Base-by-base conservation (phyloP, 1,140 invertebrate species). In the Leguminivora glycinivorella region DNA sequence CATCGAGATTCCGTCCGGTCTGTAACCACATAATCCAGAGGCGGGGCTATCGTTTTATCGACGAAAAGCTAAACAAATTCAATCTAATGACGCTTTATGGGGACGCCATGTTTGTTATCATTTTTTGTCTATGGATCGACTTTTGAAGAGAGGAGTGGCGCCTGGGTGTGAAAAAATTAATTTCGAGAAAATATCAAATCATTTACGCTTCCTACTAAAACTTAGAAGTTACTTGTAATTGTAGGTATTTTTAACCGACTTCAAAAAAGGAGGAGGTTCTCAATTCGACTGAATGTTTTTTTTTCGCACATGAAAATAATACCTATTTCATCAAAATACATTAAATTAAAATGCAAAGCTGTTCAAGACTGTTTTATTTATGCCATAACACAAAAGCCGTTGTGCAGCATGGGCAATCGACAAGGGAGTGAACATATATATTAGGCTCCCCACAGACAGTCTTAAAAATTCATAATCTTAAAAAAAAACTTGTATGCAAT, bases 21-120 rank as follows among this genome's bases (percentile, higher is more conserved):
- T 73, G 68, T 76, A 76, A 74, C 78, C 77, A 79, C 83, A 86
- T 88, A 76, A 76, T 82, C 70, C 58, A 25, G 34, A 60, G 63
- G 67, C 56, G 31, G 60, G 38, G 71, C 68, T 78, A 78, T 78
- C 56, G 22, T 69, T 74, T 72, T 76, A 17, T 70, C 66, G 34
- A 76, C 47, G 76, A 75, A 71, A 71, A 75, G 74, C 72, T 87
- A 88, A 85, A 88, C 83, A 90, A 74, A 76, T 74, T 69, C 24
- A 60, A 77, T 70, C 47, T 69, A 60, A 73, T 69, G 79, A 84
- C 83, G 81, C 87, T 87, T 73, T 76, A 70, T 75, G 66, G 77
- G 75, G 80, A 85, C 86, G 85, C 88, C 88, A 90, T 90, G 85
- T 90, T 88, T 90, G 82, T 85, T 88, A 82, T 88, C 83, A 86